These are phyloP conservation scores for Eupsilia transversa DNA, from an alignment of 2,888 invertebrate species.

Conservation along the genomic window DNA sequence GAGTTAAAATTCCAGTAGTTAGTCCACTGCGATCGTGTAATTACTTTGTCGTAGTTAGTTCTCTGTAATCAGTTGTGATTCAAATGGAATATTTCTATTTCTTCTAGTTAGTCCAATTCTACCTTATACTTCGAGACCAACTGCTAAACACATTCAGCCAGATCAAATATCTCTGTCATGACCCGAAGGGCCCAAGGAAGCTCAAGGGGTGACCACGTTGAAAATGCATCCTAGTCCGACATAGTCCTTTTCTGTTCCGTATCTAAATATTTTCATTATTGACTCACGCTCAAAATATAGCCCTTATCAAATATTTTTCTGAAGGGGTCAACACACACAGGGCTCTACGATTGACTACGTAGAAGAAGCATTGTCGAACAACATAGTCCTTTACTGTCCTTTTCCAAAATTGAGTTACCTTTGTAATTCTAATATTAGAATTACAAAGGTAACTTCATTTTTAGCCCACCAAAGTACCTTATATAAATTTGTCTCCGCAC, in stretches of 20 bases:
- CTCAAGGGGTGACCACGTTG: background rate
- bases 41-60: constrained; percentile 5
- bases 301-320: background rate
- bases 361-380: background rate
- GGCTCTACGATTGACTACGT: background rate
- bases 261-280: constrained; percentile 2
- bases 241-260: background rate
- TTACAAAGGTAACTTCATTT: background rate
- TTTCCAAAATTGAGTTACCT: too few species aligned
- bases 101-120: background rate
- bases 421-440: too few species aligned
- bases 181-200: too few species aligned
- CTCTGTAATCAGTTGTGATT: background rate
- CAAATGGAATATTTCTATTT: background rate
- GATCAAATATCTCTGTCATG: background rate
- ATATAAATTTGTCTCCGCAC: constrained; percentile 35
- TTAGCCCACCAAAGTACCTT: background rate
- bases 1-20: constrained; percentile 35
- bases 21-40: constrained; percentile 4
- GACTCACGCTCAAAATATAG: background rate
- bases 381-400: background rate
- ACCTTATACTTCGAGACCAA: background rate
- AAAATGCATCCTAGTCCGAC: background rate
- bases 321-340: background rate
- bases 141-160: background rate